Evolutionary conservation across 2,797 vertebrate genomes (phyloP).

Genomic region (Falco rusticolus): DNA sequence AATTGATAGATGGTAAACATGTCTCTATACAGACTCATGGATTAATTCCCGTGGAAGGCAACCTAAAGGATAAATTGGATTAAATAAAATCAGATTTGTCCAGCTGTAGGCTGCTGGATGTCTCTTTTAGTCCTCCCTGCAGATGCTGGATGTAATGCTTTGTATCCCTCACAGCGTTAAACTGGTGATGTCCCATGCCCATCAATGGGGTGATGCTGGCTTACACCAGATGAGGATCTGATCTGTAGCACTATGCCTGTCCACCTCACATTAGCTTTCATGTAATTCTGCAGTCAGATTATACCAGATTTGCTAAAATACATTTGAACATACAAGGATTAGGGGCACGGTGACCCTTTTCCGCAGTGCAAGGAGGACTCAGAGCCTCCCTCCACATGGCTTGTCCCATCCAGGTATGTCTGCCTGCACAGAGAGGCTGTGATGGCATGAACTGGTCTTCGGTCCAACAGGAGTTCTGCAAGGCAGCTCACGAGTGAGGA

Average conservation of each 20-base stretch:
- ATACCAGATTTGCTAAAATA: background rate
- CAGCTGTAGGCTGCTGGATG: background rate
- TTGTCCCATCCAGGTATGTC: rapidly evolving
- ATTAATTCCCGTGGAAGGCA: background rate
- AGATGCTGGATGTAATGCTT: background rate
- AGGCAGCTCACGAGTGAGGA: background rate
- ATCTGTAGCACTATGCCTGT: background rate
- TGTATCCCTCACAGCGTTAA: background rate
- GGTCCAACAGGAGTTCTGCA: background rate
- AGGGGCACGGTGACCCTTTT: background rate
- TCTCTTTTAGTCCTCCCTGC: background rate
- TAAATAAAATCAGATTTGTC: conserved; percentile 11
- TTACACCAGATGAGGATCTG: background rate
- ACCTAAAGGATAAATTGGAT: background rate
- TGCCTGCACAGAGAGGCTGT: background rate
- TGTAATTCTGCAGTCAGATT: background rate
- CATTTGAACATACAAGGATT: background rate
- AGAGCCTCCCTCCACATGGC: background rate
- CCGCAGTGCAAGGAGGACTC: background rate
- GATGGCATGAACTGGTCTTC: background rate
- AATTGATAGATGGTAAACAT: background rate
- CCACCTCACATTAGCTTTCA: background rate
- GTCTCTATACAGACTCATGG: background rate
- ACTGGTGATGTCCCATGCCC: background rate
- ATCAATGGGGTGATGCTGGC: background rate